These are phyloP conservation scores for Gavia stellata DNA, from an alignment of 2,113 vertebrate genomes.

Conservation along the genomic window DNA sequence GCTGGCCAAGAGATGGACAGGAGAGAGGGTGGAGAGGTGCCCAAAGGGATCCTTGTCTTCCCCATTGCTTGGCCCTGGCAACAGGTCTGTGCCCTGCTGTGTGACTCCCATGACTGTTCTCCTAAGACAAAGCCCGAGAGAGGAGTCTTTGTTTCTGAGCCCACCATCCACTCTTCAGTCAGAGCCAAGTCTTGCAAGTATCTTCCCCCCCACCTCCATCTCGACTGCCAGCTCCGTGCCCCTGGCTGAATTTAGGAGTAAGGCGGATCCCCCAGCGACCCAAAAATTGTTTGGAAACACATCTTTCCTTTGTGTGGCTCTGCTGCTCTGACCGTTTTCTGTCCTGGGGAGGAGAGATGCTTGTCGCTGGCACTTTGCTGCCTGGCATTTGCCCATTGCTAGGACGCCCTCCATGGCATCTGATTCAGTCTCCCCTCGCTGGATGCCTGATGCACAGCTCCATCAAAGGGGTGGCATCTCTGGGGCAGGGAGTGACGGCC, in stretches of 20 bases:
- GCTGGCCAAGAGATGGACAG: background rate
- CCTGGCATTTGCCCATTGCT: background rate
- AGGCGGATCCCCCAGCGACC: background rate
- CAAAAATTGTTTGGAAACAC: background rate
- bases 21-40: background rate
- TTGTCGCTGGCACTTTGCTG: background rate
- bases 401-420: background rate
- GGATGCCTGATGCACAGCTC: background rate
- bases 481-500: no score
- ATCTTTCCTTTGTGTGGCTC: background rate
- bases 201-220: rapidly evolving
- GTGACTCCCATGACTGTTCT: background rate
- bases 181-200: background rate
- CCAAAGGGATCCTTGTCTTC: background rate
- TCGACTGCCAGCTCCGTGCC: background rate
- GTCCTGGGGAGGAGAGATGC: background rate
- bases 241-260: background rate
- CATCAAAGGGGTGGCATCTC: background rate
- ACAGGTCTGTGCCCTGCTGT: background rate
- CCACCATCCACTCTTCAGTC: background rate
- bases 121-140: background rate
- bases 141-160: background rate
- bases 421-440: background rate
- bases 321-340: background rate
- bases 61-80: rapidly evolving